Percentiles rank a stretch among this genome's conserved stretches.
phyloP scores from a whole-genome alignment of 2,888 invertebrate species.

The Heliconius aoede region DNA sequence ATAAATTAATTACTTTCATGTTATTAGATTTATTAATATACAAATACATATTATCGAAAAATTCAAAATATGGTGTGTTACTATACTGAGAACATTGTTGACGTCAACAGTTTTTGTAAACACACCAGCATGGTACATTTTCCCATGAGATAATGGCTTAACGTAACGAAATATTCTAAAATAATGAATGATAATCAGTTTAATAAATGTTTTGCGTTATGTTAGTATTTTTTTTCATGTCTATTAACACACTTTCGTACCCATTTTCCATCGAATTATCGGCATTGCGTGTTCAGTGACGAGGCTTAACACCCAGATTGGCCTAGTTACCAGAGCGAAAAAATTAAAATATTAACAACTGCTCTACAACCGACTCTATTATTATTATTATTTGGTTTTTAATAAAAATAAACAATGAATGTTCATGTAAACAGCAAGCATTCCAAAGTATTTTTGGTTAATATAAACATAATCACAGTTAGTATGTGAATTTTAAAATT shows the following conservation, averaged over 20 bases:
- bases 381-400: too few species aligned
- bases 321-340: too few species aligned
- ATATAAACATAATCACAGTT: background rate
- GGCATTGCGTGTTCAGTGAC: too few species aligned
- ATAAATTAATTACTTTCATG: background rate
- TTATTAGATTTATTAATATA: background rate
- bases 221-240: too few species aligned
- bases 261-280: too few species aligned
- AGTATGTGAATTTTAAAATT: background rate
- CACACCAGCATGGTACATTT: constrained; percentile 25
- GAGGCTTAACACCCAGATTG: too few species aligned
- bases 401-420: too few species aligned
- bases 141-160: constrained; percentile 33
- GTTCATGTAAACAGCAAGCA: too few species aligned
- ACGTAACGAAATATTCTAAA: constrained; percentile 7
- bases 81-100: constrained; percentile 26
- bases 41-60: background rate
- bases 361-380: too few species aligned
- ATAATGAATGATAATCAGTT: background rate
- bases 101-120: constrained; percentile 35
- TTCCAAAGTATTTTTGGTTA: background rate
- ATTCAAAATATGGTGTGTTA: background rate
- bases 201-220: background rate
- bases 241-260: too few species aligned
- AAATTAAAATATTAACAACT: too few species aligned